Conservation (phyloP, 1,140 invertebrate species). For the Drosophila lacteicornis region DNA sequence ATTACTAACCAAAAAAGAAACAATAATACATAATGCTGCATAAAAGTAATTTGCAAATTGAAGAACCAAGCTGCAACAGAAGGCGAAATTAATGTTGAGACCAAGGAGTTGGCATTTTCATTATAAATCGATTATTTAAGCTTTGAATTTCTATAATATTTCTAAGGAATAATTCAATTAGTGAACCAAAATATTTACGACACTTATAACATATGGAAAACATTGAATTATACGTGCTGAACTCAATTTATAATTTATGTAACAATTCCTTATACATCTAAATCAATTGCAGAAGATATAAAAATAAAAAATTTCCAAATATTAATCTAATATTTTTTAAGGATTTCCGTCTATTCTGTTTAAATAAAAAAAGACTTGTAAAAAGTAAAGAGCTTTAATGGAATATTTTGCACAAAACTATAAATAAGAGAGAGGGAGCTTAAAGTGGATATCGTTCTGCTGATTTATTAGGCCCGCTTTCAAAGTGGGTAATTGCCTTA, state of each 20-base stretch:
- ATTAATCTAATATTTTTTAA: background rate
- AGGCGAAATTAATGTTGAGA: background rate
- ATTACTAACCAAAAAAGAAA: background rate
- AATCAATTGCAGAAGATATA: too few species aligned
- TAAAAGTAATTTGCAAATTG: slow-evolving; percentile 28
- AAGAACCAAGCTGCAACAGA: background rate
- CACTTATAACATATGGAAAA: too few species aligned
- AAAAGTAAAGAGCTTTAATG: too few species aligned
- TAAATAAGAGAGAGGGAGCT: background rate
- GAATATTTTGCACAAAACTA: background rate
- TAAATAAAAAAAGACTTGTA: background rate
- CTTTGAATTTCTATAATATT: background rate
- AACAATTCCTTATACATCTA: too few species aligned
- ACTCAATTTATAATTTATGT: too few species aligned
- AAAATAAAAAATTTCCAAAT: too few species aligned
- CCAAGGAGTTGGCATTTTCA: background rate
- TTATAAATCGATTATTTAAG: background rate
- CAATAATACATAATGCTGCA: slow-evolving; percentile 1
- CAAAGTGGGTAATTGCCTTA: slow-evolving; percentile 51
- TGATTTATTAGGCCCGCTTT: slow-evolving; percentile 41
- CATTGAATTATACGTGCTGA: too few species aligned
- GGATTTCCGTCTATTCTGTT: background rate
- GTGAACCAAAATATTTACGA: too few species aligned
- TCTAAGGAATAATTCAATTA: too few species aligned
- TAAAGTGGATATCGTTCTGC: slow-evolving; percentile 11